A percentile compares a stretch with the other conserved stretches of the same genome.
These are phyloP conservation scores for Sitophilus oryzae DNA, from an alignment of 1,140 invertebrate genomes.

Conservation along the genomic window DNA sequence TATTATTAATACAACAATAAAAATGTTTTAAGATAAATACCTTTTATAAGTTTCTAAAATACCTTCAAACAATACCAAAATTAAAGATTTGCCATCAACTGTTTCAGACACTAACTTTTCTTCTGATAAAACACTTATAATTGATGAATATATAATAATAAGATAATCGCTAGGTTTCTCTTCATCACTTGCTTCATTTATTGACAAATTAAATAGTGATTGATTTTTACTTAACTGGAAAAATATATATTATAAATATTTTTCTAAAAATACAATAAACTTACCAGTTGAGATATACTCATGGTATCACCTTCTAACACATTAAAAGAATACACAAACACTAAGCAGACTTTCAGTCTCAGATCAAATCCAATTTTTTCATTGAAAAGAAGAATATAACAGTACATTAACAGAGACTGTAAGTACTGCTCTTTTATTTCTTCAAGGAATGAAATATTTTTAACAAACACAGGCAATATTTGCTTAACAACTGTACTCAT, in stretches of 20 bases:
- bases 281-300: conserved; percentile 18
- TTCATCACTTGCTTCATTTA: conserved; percentile 15
- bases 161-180: conserved; percentile 13
- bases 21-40: conserved; percentile 4
- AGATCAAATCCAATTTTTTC: conserved; percentile 26
- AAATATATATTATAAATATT: neutral
- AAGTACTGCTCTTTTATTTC: conserved; percentile 19
- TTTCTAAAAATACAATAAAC: neutral
- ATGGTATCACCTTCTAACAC: conserved; percentile 12
- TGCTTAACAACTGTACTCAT: conserved; percentile 28
- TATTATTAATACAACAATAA: conserved; percentile 2
- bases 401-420: conserved; percentile 17
- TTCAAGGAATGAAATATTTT: conserved; percentile 17
- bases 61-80: conserved; percentile 22
- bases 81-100: conserved; percentile 19
- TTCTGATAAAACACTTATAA: conserved; percentile 21
- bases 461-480: conserved; percentile 25
- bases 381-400: conserved; percentile 20
- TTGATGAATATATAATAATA: conserved; percentile 25
- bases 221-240: conserved; percentile 24
- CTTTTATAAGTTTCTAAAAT: conserved; percentile 24
- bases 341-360: conserved; percentile 25
- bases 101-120: conserved; percentile 20
- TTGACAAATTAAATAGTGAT: conserved; percentile 15
- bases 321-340: conserved; percentile 23